A percentile compares a stretch with the other conserved stretches of the same genome.
These are phyloP conservation scores for Epinephelus moara DNA, from an alignment of 2,113 vertebrate species.

Conservation along the genomic window DNA sequence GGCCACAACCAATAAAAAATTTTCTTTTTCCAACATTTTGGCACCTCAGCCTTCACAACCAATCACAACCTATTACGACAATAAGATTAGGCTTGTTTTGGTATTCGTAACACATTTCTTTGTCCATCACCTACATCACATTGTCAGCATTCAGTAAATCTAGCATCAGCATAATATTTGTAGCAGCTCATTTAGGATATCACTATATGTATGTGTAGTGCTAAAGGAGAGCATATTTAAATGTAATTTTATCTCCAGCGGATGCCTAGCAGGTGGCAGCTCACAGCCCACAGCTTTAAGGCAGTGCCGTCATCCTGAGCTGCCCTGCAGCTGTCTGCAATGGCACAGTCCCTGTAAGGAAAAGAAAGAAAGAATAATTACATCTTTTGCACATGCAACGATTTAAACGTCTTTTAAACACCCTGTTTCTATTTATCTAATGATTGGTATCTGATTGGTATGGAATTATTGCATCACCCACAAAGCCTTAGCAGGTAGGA, in stretches of 20 bases:
- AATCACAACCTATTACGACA: neutral
- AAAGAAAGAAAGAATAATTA: neutral
- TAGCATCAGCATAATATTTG: neutral
- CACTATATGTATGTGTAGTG: neutral
- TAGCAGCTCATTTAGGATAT: neutral
- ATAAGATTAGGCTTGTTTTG: neutral
- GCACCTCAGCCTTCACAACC: neutral
- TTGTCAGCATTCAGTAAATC: neutral
- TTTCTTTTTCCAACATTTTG: neutral
- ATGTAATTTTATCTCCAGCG: slow-evolving; percentile 75
- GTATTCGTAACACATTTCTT: neutral
- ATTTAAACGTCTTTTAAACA: neutral
- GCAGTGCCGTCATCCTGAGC: slow-evolving; percentile 77
- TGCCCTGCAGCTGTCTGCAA: slow-evolving; percentile 58
- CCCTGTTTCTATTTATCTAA: neutral
- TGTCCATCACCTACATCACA: neutral
- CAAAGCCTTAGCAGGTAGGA: neutral
- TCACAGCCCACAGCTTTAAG: slow-evolving; percentile 80
- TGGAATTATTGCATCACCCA: too few species aligned
- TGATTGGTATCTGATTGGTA: too few species aligned
- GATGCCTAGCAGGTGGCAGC: slow-evolving; percentile 83
- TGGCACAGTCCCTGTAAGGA: slow-evolving; percentile 71
- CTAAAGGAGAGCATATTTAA: neutral
- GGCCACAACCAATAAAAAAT: neutral
- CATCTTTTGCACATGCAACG: neutral